Conservation (phyloP, 2,113 vertebrate genomes). For the Numida meleagris region DNA sequence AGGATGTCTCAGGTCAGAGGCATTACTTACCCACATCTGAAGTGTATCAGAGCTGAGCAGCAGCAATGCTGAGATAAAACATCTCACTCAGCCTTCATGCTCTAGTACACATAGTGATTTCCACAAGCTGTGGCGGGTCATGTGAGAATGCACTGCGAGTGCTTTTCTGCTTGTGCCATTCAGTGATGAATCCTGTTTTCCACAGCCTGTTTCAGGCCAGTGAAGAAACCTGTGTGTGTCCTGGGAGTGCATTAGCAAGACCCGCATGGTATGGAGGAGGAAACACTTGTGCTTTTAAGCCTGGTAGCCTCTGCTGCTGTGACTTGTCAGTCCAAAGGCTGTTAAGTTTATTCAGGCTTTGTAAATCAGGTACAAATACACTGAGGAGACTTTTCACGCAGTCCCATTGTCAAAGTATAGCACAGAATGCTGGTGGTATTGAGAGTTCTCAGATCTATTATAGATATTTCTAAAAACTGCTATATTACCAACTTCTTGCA, state of each 20-base stretch:
- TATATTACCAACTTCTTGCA: not conserved
- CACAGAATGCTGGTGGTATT: accelerated
- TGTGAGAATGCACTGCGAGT: not conserved
- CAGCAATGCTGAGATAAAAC: not conserved
- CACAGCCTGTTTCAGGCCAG: not conserved
- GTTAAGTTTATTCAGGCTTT: not conserved
- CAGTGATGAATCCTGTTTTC: not conserved
- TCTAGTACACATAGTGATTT: not conserved
- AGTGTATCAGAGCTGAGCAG: not conserved
- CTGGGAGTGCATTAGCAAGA: not conserved
- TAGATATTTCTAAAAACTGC: not conserved
- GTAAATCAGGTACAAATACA: accelerated
- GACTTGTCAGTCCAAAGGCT: not conserved
- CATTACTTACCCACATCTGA: not conserved
- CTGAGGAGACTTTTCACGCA: not conserved
- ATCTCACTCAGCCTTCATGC: not conserved
- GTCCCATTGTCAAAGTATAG: not conserved
- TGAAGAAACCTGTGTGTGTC: not conserved
- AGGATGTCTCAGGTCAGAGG: not conserved
- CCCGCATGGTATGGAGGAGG: not conserved
- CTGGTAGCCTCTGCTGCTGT: not conserved
- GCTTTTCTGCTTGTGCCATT: not conserved
- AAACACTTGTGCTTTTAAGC: conserved; percentile 2
- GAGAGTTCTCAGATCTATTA: not conserved
- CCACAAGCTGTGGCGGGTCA: conserved; percentile 20